Conservation (phyloP, 2,113 vertebrate species). For the Antechinus stuartii region DNA sequence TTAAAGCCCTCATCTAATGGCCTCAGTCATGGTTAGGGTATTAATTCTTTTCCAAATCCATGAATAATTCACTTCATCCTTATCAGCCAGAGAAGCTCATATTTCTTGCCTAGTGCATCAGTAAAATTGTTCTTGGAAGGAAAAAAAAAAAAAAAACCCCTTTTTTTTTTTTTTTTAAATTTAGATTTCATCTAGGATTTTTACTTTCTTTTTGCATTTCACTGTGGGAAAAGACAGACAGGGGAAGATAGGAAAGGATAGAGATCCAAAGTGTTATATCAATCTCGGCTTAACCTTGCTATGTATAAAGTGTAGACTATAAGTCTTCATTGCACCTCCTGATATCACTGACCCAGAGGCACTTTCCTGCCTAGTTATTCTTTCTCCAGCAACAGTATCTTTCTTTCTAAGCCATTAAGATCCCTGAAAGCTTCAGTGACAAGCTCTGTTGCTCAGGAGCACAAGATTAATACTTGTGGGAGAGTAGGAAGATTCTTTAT, state of each 20-base stretch:
- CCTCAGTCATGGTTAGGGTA: not conserved
- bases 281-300: slow-evolving; percentile 40
- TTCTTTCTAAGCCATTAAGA: slow-evolving; percentile 68
- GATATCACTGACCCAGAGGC: not conserved
- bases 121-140: slow-evolving; percentile 49
- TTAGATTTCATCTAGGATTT: slow-evolving; percentile 27
- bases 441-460: slow-evolving; percentile 64
- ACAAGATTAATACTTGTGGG: slow-evolving; percentile 65
- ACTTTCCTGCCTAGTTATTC: slow-evolving; percentile 59
- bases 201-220: slow-evolving; percentile 25
- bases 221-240: not conserved
- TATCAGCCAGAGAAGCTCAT: slow-evolving; percentile 40
- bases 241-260: not conserved
- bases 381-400: slow-evolving; percentile 44
- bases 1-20: slow-evolving; percentile 29
- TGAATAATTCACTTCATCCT: slow-evolving; percentile 12
- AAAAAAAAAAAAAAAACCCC: not conserved
- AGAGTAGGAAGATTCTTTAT: slow-evolving; percentile 64
- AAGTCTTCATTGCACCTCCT: not conserved
- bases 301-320: not conserved
- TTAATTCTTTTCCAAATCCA: not conserved
- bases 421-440: slow-evolving; percentile 55
- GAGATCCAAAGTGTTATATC: slow-evolving; percentile 1
- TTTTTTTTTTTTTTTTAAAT: slow-evolving; percentile 27
- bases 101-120: slow-evolving; percentile 34